Conservation (phyloP, 1,140 invertebrate species). For the Babylonia areolata region DNA sequence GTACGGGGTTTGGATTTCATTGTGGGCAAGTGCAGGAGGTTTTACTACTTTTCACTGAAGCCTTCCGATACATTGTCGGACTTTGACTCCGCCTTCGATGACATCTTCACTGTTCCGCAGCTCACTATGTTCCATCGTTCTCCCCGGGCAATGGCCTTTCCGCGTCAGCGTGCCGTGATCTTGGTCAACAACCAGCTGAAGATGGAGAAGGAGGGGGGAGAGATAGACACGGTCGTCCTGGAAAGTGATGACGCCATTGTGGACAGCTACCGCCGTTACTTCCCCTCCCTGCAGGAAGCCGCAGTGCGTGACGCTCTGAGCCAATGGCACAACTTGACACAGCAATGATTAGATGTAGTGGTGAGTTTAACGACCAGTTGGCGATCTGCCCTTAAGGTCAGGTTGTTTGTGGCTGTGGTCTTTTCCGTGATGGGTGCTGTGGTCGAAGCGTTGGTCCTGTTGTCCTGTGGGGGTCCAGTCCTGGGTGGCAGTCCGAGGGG, state of each 20-base stretch:
- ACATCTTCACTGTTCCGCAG: conserved; percentile 34
- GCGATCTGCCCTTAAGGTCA: too few relatives aligned
- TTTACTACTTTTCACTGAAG: conserved; percentile 35
- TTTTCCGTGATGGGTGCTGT: too few relatives aligned
- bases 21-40: conserved; percentile 44
- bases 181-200: conserved; percentile 42
- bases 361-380: too few relatives aligned
- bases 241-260: conserved; percentile 26
- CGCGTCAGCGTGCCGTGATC: conserved; percentile 33
- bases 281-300: conserved; percentile 9
- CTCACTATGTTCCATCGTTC: conserved; percentile 42
- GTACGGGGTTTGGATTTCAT: conserved; percentile 40
- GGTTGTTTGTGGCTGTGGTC: too few relatives aligned
- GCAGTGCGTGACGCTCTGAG: conserved; percentile 8
- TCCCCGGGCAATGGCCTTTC: conserved; percentile 41
- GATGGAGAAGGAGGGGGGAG: conserved; percentile 40
- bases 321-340: conserved; percentile 17
- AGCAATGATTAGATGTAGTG: too few relatives aligned
- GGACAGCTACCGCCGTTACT: neutral
- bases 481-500: too few relatives aligned
- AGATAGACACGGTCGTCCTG: conserved; percentile 18
- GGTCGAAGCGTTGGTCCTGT: too few relatives aligned
- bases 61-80: conserved; percentile 30
- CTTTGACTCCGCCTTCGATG: conserved; percentile 44
- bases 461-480: too few relatives aligned